Evolutionary conservation across 2,797 vertebrate genomes (phyloP), one percentile per base, ranked within the genome.

Genomic region (Anguilla obscura): DNA sequence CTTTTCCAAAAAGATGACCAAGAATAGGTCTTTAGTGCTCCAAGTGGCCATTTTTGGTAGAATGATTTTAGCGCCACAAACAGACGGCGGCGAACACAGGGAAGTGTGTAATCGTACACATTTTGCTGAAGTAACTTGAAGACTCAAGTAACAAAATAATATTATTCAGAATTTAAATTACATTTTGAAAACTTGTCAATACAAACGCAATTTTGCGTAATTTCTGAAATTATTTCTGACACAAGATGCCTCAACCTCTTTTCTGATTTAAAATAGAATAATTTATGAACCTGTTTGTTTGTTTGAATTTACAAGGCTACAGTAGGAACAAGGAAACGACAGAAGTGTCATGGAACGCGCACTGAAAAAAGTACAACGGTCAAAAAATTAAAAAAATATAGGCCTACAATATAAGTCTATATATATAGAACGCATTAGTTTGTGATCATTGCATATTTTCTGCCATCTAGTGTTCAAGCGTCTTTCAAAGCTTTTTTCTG

Each of bases 41-140:
- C 93, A 71, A 86, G 91, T 12, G 94, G 89, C 0, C 0, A 69
- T 60, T 6, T 0, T 63, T 30, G 80, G 58, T 93, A 94, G 94
- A 93, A 94, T 94, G 93, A 94, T 92, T 94, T 92, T 80, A n/a
- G 74, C 33, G 40, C 18, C 36, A 40, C 74, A 79, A 79, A 45
- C 33, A 18, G 18, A 79, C 5, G 45, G 79, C 36, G 79, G 45
- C 79, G 18, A 48, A 33, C 18, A 85, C n/a, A 16, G 30, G 33
- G 40, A 16, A 80, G 14, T 0, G 33, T 56, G 1, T 27, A 52
- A 24, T 10, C 14, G 80, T 30, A 58, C 50, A 12, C 56, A 9
- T 24, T 50, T 7, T 82, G 79, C 8, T 27, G 16, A 9, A 7
- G 45, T 10, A 9, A 82, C 40, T n/a, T 82, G 14, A 18, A 9